phyloP scores from a whole-genome alignment of 2,113 vertebrate species.

The Myrmecophaga tridactyla region DNA sequence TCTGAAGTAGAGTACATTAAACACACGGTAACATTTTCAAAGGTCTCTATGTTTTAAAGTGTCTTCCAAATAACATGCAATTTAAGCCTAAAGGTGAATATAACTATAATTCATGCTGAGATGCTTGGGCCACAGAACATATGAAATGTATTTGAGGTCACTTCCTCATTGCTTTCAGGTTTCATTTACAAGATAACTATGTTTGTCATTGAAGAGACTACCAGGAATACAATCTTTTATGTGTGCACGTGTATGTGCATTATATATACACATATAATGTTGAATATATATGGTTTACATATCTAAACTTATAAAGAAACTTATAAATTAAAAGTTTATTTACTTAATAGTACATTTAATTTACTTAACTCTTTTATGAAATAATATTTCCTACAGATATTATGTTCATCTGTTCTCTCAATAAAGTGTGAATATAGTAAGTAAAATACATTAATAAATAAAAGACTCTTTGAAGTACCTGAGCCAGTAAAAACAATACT shows the following conservation, averaged over 20 bases:
- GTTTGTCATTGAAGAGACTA: not conserved
- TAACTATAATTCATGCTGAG: not conserved
- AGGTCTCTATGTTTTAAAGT: slow-evolving; percentile 7
- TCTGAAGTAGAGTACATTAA: not conserved
- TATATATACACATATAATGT: too few relatives aligned
- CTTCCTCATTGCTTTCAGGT: not conserved
- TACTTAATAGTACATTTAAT: not conserved
- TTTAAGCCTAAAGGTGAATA: not conserved
- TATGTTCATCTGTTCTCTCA: not conserved
- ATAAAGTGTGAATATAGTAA: not conserved
- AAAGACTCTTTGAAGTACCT: not conserved
- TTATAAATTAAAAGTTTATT: not conserved
- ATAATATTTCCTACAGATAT: not conserved
- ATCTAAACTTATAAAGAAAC: not conserved
- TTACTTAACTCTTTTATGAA: not conserved
- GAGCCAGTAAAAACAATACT: not conserved
- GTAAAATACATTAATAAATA: not conserved
- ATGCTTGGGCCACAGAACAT: not conserved
- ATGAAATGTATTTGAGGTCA: not conserved
- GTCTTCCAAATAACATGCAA: not conserved
- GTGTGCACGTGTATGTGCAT: not conserved
- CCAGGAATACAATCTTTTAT: not conserved
- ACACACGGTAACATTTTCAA: slow-evolving; percentile 3
- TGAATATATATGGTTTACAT: not conserved
- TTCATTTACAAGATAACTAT: not conserved